phyloP scores from a whole-genome alignment of 2,888 invertebrate genomes.

The Hirtodrosophila duncani region DNA sequence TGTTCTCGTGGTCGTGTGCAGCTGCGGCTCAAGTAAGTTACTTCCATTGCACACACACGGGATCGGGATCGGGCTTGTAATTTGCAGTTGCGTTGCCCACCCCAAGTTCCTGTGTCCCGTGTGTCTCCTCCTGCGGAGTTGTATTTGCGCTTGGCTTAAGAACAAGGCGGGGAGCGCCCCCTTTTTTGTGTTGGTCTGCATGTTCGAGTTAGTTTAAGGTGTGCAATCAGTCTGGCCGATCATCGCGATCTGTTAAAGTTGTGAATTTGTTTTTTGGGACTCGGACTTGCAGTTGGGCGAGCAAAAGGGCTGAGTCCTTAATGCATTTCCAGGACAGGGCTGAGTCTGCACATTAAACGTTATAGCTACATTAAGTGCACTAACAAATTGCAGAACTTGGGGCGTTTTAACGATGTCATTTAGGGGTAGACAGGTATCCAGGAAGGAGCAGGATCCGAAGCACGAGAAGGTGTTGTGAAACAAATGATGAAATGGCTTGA shows the following conservation, averaged over 20 bases:
- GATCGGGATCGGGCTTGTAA: conserved; percentile 21
- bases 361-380: conserved; percentile 37
- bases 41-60: background rate
- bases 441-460: conserved; percentile 24
- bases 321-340: conserved; percentile 9
- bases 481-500: too few species aligned
- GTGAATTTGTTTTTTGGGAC: conserved; percentile 16
- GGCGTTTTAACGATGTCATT: conserved; percentile 28
- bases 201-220: conserved; percentile 35
- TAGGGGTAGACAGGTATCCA: background rate
- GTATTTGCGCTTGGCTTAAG: background rate
- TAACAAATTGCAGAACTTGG: conserved; percentile 39
- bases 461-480: too few species aligned
- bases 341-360: conserved; percentile 33
- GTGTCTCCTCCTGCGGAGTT: too few species aligned
- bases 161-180: too few species aligned
- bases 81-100: conserved; percentile 42
- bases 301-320: conserved; percentile 18
- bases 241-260: conserved; percentile 53
- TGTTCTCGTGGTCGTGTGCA: conserved; percentile 30
- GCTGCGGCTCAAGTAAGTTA: conserved; percentile 13
- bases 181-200: conserved; percentile 1
- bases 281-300: background rate
- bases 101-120: background rate
- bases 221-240: conserved; percentile 59